phyloP scores from a whole-genome alignment of 92 coral and sea anemone genomes.

The Porites divaricata region DNA sequence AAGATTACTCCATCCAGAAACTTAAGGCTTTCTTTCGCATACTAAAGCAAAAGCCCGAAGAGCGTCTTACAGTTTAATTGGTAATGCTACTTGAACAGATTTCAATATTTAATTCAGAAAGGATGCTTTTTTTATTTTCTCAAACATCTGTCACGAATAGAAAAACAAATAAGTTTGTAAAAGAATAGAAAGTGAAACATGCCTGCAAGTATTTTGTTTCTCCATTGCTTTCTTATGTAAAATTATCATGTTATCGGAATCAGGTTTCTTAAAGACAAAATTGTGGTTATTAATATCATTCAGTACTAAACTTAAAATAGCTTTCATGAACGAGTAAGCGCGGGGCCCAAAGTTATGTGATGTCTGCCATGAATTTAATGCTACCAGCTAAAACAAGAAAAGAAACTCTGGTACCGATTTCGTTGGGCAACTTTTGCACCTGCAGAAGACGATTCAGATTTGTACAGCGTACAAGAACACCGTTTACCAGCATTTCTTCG shows the following conservation, averaged over 20 bases:
- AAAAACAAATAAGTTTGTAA: constrained; percentile 5
- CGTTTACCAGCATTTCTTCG: not conserved
- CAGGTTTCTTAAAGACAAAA: too few species aligned
- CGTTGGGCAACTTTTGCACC: too few species aligned
- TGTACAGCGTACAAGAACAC: not conserved
- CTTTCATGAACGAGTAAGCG: too few species aligned
- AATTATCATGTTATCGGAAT: too few species aligned
- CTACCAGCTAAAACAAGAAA: too few species aligned
- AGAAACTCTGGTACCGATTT: too few species aligned
- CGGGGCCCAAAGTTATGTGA: too few species aligned
- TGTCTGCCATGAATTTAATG: too few species aligned
- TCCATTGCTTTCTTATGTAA: too few species aligned
- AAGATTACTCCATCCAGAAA: not conserved
- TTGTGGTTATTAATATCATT: too few species aligned
- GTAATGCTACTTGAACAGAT: constrained; percentile 11
- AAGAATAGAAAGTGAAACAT: constrained; percentile 13
- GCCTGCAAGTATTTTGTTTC: not conserved
- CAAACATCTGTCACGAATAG: constrained; percentile 19
- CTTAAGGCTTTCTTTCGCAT: not conserved
- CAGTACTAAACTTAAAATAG: too few species aligned
- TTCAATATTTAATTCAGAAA: constrained; percentile 43
- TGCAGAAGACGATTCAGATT: not conserved
- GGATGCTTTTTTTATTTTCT: not conserved
- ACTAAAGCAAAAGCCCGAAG: not conserved
- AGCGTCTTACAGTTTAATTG: not conserved